Conservation (phyloP, 1,140 invertebrate species). For the Uloborus diversus region DNA sequence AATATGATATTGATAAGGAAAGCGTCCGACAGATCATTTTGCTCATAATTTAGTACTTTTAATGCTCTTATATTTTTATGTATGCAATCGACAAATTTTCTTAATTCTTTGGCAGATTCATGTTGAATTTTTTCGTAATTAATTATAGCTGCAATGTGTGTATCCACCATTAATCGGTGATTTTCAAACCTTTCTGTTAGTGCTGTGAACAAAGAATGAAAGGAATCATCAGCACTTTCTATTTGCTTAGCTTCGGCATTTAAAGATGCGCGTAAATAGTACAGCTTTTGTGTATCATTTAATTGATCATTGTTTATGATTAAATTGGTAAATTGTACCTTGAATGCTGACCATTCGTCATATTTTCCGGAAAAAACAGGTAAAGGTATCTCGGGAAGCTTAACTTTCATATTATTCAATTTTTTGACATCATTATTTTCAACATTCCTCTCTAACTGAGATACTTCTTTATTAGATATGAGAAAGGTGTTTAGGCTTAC, state of each 20-base stretch:
- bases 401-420: background rate
- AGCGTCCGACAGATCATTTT: background rate
- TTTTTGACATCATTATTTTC: background rate
- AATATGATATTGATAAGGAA: background rate
- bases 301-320: background rate
- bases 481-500: background rate
- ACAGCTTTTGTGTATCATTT: background rate
- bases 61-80: background rate
- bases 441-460: background rate
- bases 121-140: background rate
- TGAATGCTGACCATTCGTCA: background rate
- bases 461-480: background rate
- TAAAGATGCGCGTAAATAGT: background rate
- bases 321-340: background rate
- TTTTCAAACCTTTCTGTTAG: too few relatives aligned
- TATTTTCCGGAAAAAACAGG: background rate
- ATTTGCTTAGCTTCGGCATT: background rate
- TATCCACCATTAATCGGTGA: too few relatives aligned
- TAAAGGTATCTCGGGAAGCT: background rate
- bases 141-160: too few relatives aligned
- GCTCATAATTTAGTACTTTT: background rate
- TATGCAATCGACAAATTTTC: background rate
- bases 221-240: background rate
- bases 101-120: background rate
- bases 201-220: background rate